Percentiles rank a stretch among this genome's conserved stretches.
phyloP scores from a whole-genome alignment of 2,888 invertebrate genomes.

The Drosophila formosana region DNA sequence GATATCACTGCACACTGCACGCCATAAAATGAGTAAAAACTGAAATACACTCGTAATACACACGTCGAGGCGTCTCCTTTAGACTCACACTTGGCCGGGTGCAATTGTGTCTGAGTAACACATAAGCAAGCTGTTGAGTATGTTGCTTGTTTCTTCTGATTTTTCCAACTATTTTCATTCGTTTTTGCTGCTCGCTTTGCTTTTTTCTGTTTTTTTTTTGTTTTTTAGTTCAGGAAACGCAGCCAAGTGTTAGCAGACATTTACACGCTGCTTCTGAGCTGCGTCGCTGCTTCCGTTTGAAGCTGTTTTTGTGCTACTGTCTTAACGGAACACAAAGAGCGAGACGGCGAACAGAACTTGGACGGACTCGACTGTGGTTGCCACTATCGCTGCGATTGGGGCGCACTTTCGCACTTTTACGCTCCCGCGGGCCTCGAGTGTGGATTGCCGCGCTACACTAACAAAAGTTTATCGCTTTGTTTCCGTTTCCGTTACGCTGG shows the following conservation, averaged over 20 bases:
- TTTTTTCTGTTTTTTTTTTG: constrained; percentile 24
- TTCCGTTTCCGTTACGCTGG: constrained; percentile 76
- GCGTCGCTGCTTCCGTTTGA: constrained; percentile 49
- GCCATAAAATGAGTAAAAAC: constrained; percentile 4
- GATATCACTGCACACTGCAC: background rate
- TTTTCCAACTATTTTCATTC: constrained; percentile 15
- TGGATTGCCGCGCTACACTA: constrained; percentile 67
- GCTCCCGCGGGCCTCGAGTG: constrained; percentile 69
- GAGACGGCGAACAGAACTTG: constrained; percentile 20
- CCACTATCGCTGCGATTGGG: constrained; percentile 20
- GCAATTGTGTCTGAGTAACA: constrained; percentile 46
- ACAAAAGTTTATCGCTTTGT: constrained; percentile 79
- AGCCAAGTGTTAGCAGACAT: constrained; percentile 75
- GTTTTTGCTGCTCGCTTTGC: background rate
- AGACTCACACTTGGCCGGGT: background rate
- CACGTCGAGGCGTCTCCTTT: constrained; percentile 33
- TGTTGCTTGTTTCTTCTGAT: constrained; percentile 30
- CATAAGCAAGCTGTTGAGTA: constrained; percentile 49
- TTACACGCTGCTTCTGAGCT: constrained; percentile 66
- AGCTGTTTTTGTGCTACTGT: constrained; percentile 36
- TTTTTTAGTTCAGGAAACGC: constrained; percentile 59
- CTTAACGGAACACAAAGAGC: constrained; percentile 19
- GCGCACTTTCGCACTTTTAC: constrained; percentile 72
- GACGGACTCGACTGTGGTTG: constrained; percentile 21
- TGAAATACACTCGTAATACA: constrained; percentile 23